Conservation (phyloP, 2,888 invertebrate genomes). For the Trachelus tabidus region DNA sequence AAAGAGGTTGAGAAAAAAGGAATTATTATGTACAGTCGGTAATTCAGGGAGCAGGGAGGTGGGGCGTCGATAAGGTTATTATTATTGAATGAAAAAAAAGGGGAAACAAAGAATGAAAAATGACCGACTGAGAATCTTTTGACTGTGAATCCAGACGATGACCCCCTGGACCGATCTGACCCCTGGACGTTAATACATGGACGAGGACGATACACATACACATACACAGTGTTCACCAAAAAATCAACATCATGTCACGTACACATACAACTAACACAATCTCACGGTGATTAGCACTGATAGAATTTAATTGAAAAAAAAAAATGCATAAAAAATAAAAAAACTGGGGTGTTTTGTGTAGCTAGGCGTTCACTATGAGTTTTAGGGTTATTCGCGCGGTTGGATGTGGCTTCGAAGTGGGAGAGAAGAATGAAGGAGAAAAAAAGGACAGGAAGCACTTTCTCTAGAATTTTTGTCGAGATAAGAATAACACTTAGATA, state of each 20-base stretch:
- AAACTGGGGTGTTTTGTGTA: background rate
- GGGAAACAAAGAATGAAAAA: constrained; percentile 9
- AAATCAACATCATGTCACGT: too few relatives aligned
- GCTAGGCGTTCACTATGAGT: constrained; percentile 2
- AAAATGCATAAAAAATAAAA: constrained; percentile 15
- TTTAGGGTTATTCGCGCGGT: background rate
- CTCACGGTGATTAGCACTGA: background rate
- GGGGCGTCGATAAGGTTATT: too few relatives aligned
- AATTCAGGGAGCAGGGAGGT: too few relatives aligned
- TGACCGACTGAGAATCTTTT: constrained; percentile 7
- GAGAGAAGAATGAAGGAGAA: constrained; percentile 18
- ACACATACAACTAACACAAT: too few relatives aligned
- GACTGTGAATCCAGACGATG: too few relatives aligned
- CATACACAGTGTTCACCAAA: too few relatives aligned
- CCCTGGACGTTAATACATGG: too few relatives aligned
- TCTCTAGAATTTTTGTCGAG: background rate
- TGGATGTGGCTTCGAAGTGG: constrained; percentile 20
- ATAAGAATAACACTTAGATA: constrained; percentile 6
- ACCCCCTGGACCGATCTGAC: too few relatives aligned
- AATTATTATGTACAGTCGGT: too few relatives aligned
- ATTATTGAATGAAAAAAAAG: constrained; percentile 3
- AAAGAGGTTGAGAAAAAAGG: too few relatives aligned
- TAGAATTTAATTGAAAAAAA: constrained; percentile 22
- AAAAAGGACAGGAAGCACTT: background rate
- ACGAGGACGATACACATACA: too few relatives aligned